A percentile compares a stretch with the other conserved stretches of the same genome.
These are phyloP conservation scores for Intellagama lesueurii DNA, from an alignment of 2,797 vertebrate species.

Conservation along the genomic window DNA sequence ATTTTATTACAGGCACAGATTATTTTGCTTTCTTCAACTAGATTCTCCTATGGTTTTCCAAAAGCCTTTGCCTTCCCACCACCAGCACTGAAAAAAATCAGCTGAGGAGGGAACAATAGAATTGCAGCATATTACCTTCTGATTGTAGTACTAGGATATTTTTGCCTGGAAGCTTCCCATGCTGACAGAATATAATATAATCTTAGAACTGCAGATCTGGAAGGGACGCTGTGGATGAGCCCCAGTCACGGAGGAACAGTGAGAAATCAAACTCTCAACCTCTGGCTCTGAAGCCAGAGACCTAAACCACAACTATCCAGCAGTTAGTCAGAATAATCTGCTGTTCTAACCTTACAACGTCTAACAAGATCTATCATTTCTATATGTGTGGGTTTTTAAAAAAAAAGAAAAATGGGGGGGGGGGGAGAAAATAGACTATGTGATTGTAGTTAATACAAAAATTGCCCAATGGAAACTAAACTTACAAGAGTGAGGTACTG, in stretches of 20 bases:
- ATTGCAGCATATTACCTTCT: not conserved
- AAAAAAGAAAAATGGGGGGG: not conserved
- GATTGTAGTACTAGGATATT: not conserved
- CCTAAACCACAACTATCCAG: too few species aligned
- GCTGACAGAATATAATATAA: too few species aligned
- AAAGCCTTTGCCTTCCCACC: too few species aligned
- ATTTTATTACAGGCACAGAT: too few species aligned
- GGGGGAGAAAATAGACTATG: not conserved
- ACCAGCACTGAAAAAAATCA: not conserved
- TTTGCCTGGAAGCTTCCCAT: not conserved
- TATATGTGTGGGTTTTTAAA: too few species aligned
- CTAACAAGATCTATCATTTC: not conserved
- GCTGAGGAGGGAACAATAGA: not conserved
- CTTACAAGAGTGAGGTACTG: constrained; percentile 22
- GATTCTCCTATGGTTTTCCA: too few species aligned
- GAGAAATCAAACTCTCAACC: too few species aligned
- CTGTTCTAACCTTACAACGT: not conserved
- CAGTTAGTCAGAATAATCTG: not conserved
- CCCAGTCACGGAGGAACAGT: too few species aligned
- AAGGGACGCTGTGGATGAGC: too few species aligned
- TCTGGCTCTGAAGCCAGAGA: too few species aligned
- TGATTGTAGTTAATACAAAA: constrained; percentile 24
- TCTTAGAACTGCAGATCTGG: too few species aligned
- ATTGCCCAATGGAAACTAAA: constrained; percentile 28
- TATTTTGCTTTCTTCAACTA: too few species aligned